Evolutionary conservation across 2,888 invertebrate genomes (phyloP).

Genomic region (Branchipolynoe longqiensis): DNA sequence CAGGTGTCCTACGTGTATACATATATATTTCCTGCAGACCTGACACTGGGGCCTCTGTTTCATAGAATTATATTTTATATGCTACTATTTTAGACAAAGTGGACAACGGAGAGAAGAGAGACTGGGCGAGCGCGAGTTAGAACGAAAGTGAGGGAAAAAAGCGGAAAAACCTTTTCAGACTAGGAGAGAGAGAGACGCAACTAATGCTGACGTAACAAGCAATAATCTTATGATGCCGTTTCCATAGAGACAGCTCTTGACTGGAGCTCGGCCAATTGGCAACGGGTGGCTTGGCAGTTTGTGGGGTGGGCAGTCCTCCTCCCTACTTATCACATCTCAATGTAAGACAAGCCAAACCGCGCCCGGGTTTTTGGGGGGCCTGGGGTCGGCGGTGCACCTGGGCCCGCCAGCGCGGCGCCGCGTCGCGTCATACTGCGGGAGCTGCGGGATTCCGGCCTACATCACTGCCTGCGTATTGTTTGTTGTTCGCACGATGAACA

Average conservation of each 20-base stretch:
- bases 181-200: conserved; percentile 34
- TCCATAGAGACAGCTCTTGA: conserved; percentile 23
- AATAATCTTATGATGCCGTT: conserved; percentile 54
- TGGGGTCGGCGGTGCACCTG: too few relatives aligned
- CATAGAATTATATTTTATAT: conserved; percentile 57
- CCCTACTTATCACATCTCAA: neutral
- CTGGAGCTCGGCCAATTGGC: conserved; percentile 39
- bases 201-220: conserved; percentile 52
- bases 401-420: too few relatives aligned
- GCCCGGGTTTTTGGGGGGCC: too few relatives aligned
- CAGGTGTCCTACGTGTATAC: conserved; percentile 44
- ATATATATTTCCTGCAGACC: conserved; percentile 57
- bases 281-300: conserved; percentile 29
- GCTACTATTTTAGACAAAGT: conserved; percentile 54
- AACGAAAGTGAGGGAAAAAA: conserved; percentile 41
- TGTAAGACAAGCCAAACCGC: too few relatives aligned
- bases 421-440: neutral
- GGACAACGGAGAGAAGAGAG: conserved; percentile 25
- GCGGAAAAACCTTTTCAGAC: conserved; percentile 4
- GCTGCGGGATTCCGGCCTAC: neutral
- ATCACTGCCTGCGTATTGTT: conserved; percentile 36
- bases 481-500: conserved; percentile 43
- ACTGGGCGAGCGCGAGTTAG: conserved; percentile 29
- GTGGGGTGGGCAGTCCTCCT: conserved; percentile 4
- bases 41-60: conserved; percentile 55